Evolutionary conservation across 2,113 vertebrate genomes (phyloP).

Genomic region (Alaudala cheleensis): DNA sequence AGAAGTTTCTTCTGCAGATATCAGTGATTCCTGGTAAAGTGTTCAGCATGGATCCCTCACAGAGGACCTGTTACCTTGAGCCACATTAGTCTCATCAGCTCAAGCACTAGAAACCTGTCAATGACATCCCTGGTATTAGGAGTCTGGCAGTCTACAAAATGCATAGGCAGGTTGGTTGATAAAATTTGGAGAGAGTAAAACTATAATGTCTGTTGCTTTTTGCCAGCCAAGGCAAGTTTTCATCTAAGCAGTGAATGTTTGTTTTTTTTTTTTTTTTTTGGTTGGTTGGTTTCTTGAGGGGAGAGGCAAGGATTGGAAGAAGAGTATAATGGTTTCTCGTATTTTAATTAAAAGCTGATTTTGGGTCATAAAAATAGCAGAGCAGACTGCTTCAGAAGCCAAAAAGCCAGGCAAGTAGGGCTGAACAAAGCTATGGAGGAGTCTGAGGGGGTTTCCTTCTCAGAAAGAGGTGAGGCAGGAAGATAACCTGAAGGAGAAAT

Average conservation of each 20-base stretch:
- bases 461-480: neutral
- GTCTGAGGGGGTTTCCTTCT: neutral
- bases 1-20: neutral
- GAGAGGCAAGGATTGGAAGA: neutral
- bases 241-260: neutral
- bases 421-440: neutral
- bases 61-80: neutral
- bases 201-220: neutral
- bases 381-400: neutral
- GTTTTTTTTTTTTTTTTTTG: neutral
- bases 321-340: neutral
- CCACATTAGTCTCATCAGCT: neutral
- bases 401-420: neutral
- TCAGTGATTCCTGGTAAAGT: neutral
- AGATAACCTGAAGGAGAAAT: neutral
- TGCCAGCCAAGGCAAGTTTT: neutral
- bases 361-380: neutral
- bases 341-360: neutral
- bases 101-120: neutral
- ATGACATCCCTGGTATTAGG: neutral
- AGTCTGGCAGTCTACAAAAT: neutral
- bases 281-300: neutral
- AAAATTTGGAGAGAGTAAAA: neutral
- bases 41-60: fast-evolving
- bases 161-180: neutral